These are phyloP conservation scores for Falco naumanni DNA, from an alignment of 2,797 vertebrate genomes.

Conservation along the genomic window DNA sequence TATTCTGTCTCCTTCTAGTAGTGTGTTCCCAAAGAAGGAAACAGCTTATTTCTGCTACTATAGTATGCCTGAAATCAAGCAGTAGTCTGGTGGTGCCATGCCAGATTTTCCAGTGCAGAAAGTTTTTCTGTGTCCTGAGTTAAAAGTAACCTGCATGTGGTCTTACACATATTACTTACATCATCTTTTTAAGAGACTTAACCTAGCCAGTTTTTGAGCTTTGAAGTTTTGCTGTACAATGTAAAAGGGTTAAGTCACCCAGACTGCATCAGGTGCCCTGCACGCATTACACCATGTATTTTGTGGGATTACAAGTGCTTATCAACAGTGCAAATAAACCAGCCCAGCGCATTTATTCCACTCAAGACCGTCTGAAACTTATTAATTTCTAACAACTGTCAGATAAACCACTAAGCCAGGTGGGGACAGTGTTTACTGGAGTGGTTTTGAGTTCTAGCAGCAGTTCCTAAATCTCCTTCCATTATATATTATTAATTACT, in stretches of 20 bases:
- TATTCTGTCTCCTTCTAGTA: constrained; percentile 15
- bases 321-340: constrained; percentile 45
- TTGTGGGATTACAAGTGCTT: constrained; percentile 54
- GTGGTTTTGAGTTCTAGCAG: not conserved
- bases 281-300: not conserved
- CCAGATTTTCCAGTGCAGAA: constrained; percentile 15
- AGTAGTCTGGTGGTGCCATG: not conserved
- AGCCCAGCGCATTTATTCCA: constrained; percentile 40
- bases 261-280: not conserved
- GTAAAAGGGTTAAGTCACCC: constrained; percentile 17
- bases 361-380: constrained; percentile 8
- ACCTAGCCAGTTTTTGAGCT: not conserved
- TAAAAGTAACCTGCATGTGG: constrained; percentile 17
- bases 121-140: not conserved
- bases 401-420: constrained; percentile 19
- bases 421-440: not conserved
- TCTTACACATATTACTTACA: not conserved
- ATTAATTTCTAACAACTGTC: constrained; percentile 39
- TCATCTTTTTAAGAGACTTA: constrained; percentile 21
- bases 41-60: constrained; percentile 26
- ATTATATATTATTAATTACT: not conserved
- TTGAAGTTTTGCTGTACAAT: constrained; percentile 7
- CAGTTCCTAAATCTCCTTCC: constrained; percentile 3
- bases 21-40: constrained; percentile 44
- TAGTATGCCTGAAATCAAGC: not conserved